Conservation (phyloP, 2,113 vertebrate genomes). For the Ivindomyrus marchei region DNA sequence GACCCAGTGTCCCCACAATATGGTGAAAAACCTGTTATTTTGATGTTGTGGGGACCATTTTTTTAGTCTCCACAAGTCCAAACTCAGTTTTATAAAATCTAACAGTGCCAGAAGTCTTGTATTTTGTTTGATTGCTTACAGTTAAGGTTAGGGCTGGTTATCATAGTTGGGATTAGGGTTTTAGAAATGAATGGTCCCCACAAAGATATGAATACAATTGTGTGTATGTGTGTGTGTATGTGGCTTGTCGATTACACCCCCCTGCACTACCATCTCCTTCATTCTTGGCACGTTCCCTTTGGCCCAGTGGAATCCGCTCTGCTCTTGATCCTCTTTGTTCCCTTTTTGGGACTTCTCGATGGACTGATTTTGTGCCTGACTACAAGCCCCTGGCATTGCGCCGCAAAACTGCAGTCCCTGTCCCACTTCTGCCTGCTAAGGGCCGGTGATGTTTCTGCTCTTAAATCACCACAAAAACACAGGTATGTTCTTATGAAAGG, state of each 20-base stretch:
- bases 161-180: not conserved
- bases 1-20: not conserved
- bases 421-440: not conserved
- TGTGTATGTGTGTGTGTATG: not conserved
- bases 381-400: not conserved
- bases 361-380: not conserved
- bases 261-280: not conserved
- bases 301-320: not conserved
- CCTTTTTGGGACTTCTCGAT: not conserved
- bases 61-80: not conserved
- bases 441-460: not conserved
- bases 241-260: not conserved
- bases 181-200: not conserved
- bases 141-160: not conserved
- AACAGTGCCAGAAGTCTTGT: not conserved
- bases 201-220: not conserved
- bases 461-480: not conserved
- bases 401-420: not conserved
- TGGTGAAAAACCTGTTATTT: not conserved
- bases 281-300: not conserved
- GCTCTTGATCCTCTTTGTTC: not conserved
- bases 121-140: not conserved
- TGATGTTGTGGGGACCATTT: not conserved
- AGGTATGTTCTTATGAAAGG: not conserved
- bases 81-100: not conserved